Conservation (phyloP, 2,888 invertebrate genomes). For the Galerucella pusilla region DNA sequence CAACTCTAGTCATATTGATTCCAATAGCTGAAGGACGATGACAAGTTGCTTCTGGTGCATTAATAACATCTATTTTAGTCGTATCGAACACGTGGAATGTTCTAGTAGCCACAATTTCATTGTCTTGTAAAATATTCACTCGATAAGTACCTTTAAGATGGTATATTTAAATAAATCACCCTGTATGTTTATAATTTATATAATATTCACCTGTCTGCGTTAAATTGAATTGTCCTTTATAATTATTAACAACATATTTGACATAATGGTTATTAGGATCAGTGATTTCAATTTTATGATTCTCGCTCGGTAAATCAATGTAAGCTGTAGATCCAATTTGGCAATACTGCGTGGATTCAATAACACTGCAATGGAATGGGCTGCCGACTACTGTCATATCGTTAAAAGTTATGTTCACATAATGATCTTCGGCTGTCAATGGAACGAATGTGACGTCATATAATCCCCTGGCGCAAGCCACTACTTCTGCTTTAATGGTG, state of each 20-base stretch:
- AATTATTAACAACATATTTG: slow-evolving; percentile 61
- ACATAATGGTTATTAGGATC: slow-evolving; percentile 72
- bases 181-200: neutral
- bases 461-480: slow-evolving; percentile 88
- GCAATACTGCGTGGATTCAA: slow-evolving; percentile 78
- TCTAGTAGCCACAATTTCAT: slow-evolving; percentile 60
- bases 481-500: slow-evolving; percentile 86
- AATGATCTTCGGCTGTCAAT: slow-evolving; percentile 88
- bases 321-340: slow-evolving; percentile 74
- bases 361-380: slow-evolving; percentile 82
- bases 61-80: slow-evolving; percentile 62
- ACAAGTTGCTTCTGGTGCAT: slow-evolving; percentile 75
- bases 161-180: too few species aligned
- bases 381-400: slow-evolving; percentile 91
- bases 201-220: slow-evolving; percentile 68
- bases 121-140: slow-evolving; percentile 50
- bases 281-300: slow-evolving; percentile 74
- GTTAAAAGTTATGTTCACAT: slow-evolving; percentile 94
- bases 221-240: slow-evolving; percentile 66
- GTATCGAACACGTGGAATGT: slow-evolving; percentile 82
- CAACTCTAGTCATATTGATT: slow-evolving; percentile 74
- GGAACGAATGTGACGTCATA: slow-evolving; percentile 95
- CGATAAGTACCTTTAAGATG: slow-evolving; percentile 37
- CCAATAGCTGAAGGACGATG: slow-evolving; percentile 85
- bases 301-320: slow-evolving; percentile 70